Conservation (phyloP, 2,113 vertebrate species). For the Perca fluviatilis region DNA sequence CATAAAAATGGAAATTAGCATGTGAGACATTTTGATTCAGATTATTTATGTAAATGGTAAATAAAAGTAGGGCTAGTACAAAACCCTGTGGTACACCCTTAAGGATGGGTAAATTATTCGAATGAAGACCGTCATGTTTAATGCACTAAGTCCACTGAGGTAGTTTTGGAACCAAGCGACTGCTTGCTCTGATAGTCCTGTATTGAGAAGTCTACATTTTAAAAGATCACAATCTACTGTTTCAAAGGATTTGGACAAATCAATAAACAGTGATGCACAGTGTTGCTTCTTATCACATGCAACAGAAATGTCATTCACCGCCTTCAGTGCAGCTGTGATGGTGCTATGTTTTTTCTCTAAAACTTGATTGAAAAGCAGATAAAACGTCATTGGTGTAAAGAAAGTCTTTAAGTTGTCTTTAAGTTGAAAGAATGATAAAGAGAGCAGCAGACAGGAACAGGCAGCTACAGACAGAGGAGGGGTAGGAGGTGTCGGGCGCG, state of each 20-base stretch:
- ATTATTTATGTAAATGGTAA: neutral
- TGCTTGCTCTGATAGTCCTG: neutral
- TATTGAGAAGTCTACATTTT: neutral
- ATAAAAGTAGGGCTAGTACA: neutral
- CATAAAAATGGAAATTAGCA: neutral
- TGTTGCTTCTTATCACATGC: neutral
- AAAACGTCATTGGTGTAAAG: too few relatives aligned
- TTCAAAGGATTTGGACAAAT: neutral
- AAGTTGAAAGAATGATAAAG: constrained; percentile 6
- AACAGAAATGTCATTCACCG: neutral
- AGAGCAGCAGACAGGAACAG: constrained; percentile 35
- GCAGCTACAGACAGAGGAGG: constrained; percentile 10
- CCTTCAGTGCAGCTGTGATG: neutral
- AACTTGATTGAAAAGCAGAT: too few relatives aligned
- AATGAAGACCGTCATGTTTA: neutral
- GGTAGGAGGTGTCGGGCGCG: neutral
- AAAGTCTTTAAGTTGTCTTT: too few relatives aligned
- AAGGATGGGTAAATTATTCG: too few relatives aligned
- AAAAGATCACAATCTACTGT: neutral
- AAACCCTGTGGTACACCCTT: neutral
- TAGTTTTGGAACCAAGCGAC: neutral
- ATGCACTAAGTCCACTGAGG: neutral
- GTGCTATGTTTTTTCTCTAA: too few relatives aligned
- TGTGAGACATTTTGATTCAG: neutral
- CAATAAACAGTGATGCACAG: neutral